Evolutionary conservation across 2,113 vertebrate species (phyloP).

Genomic region (Chamaea fasciata): DNA sequence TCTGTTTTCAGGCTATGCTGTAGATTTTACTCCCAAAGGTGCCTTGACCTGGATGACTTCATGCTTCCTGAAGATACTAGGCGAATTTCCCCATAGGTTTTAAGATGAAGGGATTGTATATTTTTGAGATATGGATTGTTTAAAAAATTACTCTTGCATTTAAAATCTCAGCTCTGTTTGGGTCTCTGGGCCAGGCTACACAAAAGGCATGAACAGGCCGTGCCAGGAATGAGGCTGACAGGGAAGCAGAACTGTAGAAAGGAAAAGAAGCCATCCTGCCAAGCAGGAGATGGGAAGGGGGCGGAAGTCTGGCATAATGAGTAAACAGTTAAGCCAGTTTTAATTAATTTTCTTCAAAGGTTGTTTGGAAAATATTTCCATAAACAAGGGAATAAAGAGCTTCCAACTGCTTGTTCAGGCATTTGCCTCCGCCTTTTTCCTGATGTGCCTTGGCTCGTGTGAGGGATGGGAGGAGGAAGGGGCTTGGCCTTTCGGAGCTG

Average conservation of each 20-base stretch:
- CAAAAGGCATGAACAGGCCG: not conserved
- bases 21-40: not conserved
- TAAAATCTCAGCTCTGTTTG: not conserved
- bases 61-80: not conserved
- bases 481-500: not conserved
- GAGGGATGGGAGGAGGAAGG: not conserved
- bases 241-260: not conserved
- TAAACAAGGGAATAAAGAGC: not conserved
- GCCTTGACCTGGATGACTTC: not conserved
- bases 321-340: conserved; percentile 7
- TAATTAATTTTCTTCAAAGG: conserved; percentile 14
- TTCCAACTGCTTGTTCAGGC: not conserved
- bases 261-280: not conserved
- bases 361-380: not conserved
- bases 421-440: not conserved
- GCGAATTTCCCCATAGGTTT: not conserved
- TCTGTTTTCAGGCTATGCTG: not conserved
- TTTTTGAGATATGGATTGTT: not conserved
- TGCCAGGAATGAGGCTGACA: not conserved
- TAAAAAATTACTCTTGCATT: not conserved
- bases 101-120: not conserved
- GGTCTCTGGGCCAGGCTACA: not conserved
- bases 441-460: not conserved
- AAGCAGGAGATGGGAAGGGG: not conserved
- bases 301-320: not conserved